A percentile compares a stretch with the other conserved stretches of the same genome.
Conservation (phyloP, 2,797 vertebrate genomes). For the Coranthus polyacanthus region DNA sequence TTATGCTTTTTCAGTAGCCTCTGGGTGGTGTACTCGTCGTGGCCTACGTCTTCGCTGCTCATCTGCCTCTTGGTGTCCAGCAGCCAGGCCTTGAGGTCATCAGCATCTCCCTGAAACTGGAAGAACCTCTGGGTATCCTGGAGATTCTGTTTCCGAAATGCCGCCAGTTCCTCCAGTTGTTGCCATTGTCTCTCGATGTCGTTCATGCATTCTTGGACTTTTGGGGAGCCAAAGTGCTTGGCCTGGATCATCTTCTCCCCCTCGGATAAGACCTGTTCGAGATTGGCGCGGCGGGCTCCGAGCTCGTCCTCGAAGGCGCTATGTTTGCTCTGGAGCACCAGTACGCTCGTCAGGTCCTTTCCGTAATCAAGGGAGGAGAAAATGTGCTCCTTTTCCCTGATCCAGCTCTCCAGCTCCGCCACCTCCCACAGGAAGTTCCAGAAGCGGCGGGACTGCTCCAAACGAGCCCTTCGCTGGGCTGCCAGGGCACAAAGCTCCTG, state of each 20-base stretch:
- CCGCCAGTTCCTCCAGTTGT: slow-evolving; percentile 93
- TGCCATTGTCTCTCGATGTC: slow-evolving; percentile 89
- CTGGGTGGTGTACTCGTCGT: slow-evolving; percentile 93
- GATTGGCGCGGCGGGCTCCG: slow-evolving; percentile 84
- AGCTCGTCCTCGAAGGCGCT: slow-evolving; percentile 95
- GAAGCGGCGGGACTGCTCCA: slow-evolving; percentile 92
- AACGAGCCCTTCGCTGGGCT: slow-evolving; percentile 85
- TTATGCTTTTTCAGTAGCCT: slow-evolving; percentile 89
- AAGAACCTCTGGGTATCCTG: slow-evolving; percentile 92
- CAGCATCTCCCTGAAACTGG: slow-evolving; percentile 95
- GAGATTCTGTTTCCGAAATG: slow-evolving; percentile 91
- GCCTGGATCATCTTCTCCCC: slow-evolving; percentile 87
- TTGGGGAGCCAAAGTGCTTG: slow-evolving; percentile 86
- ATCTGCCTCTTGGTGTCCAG: slow-evolving; percentile 89
- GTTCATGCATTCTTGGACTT: slow-evolving; percentile 84
- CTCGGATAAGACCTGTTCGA: slow-evolving; percentile 85
- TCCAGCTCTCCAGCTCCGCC: slow-evolving; percentile 95
- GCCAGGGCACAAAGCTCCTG: slow-evolving; percentile 90
- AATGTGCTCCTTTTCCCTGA: slow-evolving; percentile 96
- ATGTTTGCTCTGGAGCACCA: slow-evolving; percentile 94
- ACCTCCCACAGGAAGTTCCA: slow-evolving; percentile 97
- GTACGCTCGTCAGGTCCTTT: slow-evolving; percentile 93
- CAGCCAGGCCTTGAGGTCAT: slow-evolving; percentile 91
- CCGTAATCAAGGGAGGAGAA: slow-evolving; percentile 95
- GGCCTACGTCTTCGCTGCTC: slow-evolving; percentile 88